Evolutionary conservation across 2,797 vertebrate genomes (phyloP), one percentile per base, ranked within the genome.

Genomic region (Mormyrus hasselquistii): DNA sequence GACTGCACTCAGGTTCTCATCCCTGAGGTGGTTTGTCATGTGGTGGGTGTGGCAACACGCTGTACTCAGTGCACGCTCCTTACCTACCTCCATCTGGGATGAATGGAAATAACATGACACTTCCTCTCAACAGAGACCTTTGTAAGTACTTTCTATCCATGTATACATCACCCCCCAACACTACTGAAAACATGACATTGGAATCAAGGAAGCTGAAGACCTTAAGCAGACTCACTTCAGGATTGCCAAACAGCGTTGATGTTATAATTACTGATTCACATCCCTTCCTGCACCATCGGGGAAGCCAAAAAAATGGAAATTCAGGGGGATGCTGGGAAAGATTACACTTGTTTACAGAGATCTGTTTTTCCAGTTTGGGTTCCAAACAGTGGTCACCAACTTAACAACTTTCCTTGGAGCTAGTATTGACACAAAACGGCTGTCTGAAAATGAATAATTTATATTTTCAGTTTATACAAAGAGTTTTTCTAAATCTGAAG

Each of bases 401-500:
- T 44, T 73, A 52, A 12, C 1, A 52, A 12, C 2, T 25, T 22
- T 57, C 34, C 52, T 83, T 41, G 41, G 12, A 92, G 92, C 93
- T 93, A 95, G 94, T 94, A 95, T 16, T 93, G 91, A 94, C 92
- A 93, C 92, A 91, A 89, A 93, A 91, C 1, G 4, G 76, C 12
- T 47, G 10, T 16, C 76, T 82, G 34, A 47, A 82, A 93, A 93
- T 94, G 93, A 94, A 93, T 93, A 93, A 95, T 95, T 92, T 93
- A 93, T 93, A 94, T 95, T 82, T 59, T 95, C 94, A 94, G 93
- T 93, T 94, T 95, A 93, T 93, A 95, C 93, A 93, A 94, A 94
- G 94, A 93, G 93, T 93, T 93, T 94, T 92, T 95, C 94, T 94
- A 94, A 93, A 89, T 0, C 89, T 87, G 91, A 92, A 92, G 92